These are phyloP conservation scores for Caenorhabditis afra DNA, from an alignment of 2,888 invertebrate genomes.

Conservation along the genomic window DNA sequence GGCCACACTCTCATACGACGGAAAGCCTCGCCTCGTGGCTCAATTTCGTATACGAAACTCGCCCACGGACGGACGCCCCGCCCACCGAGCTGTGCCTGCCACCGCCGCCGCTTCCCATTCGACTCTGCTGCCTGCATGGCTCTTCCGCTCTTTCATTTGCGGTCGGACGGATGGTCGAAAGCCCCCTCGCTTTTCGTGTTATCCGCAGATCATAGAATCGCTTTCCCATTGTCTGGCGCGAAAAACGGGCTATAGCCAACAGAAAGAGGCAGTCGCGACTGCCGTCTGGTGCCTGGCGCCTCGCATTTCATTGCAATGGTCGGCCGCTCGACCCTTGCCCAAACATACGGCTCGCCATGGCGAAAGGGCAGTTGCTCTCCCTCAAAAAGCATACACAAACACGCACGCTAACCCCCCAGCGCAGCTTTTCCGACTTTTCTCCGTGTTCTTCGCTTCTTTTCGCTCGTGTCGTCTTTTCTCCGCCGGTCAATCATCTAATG, in stretches of 20 bases:
- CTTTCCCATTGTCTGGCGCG: background rate
- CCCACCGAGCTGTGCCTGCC: too few species aligned
- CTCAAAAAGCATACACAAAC: background rate
- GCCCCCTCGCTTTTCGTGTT: background rate
- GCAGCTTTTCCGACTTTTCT: background rate
- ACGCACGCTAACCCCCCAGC: background rate
- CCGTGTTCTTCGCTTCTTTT: background rate
- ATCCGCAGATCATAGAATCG: background rate
- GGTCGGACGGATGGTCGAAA: background rate
- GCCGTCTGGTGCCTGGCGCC: constrained; percentile 20
- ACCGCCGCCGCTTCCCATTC: background rate
- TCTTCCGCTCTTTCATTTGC: too few species aligned
- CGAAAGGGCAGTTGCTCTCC: constrained; percentile 15
- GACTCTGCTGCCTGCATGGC: background rate
- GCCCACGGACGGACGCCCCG: too few species aligned
- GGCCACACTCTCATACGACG: background rate
- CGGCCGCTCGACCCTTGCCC: constrained; percentile 4
- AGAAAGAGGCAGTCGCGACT: constrained; percentile 4
- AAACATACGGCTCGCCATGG: constrained; percentile 15
- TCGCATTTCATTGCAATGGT: background rate
- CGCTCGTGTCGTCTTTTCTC: background rate
- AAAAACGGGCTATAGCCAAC: background rate
- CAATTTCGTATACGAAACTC: too few species aligned
- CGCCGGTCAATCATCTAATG: constrained; percentile 8
- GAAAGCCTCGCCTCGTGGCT: background rate